Evolutionary conservation across 2,888 invertebrate genomes (phyloP).

Genomic region (Mesochorus sp.): DNA sequence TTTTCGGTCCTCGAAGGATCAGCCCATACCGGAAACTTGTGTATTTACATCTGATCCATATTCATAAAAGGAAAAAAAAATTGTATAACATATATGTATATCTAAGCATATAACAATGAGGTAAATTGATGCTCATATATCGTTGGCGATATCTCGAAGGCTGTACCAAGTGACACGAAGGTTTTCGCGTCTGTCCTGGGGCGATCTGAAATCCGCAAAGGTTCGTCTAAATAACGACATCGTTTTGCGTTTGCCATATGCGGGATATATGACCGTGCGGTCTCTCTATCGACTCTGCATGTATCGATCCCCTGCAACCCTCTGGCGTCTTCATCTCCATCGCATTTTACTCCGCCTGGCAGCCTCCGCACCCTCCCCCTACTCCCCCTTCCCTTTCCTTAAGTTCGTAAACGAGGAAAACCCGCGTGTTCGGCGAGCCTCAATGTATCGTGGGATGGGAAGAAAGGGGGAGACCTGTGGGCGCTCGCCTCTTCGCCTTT

Average conservation of each 20-base stretch:
- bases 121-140: constrained; percentile 12
- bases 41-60: too few relatives aligned
- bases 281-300: constrained; percentile 32
- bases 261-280: constrained; percentile 33
- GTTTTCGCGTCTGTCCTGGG: background rate
- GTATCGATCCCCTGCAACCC: constrained; percentile 29
- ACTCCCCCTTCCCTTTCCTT: background rate
- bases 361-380: background rate
- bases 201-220: constrained; percentile 26
- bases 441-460: constrained; percentile 5
- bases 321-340: constrained; percentile 20
- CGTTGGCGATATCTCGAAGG: constrained; percentile 27
- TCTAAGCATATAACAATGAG: constrained; percentile 16
- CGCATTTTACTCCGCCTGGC: constrained; percentile 15
- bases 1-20: too few relatives aligned
- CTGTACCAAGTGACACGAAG: background rate
- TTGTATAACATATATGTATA: background rate
- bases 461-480: background rate
- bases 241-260: constrained; percentile 32
- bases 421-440: background rate
- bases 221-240: constrained; percentile 49
- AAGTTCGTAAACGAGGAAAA: constrained; percentile 19
- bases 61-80: too few relatives aligned
- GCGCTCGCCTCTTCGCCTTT: background rate
- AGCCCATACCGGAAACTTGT: too few relatives aligned